Conservation (phyloP, 2,797 vertebrate genomes). For the Prionace glauca region DNA sequence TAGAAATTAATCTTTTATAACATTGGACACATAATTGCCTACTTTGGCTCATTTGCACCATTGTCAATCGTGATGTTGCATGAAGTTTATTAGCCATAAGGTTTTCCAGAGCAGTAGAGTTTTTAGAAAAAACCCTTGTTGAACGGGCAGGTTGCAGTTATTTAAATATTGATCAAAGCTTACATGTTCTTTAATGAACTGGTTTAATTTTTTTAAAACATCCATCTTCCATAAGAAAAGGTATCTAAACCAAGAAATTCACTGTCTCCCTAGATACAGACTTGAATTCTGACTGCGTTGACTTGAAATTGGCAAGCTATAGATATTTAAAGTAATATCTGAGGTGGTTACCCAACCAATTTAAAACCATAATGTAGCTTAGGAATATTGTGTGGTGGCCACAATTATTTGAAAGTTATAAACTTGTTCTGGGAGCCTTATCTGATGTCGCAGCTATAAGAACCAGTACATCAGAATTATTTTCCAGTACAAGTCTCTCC, state of each 20-base stretch:
- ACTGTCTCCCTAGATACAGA: neutral
- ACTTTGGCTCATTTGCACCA: neutral
- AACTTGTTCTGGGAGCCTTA: neutral
- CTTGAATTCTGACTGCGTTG: neutral
- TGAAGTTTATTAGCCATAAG: neutral
- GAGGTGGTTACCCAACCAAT: neutral
- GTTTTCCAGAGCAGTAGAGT: neutral
- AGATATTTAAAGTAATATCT: neutral
- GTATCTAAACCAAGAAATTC: neutral
- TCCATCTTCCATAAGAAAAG: neutral
- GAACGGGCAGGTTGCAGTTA: neutral
- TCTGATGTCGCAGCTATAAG: neutral
- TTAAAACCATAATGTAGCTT: neutral
- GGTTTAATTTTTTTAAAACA: neutral
- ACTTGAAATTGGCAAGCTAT: neutral
- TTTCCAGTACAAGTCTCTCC: neutral
- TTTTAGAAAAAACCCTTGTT: neutral
- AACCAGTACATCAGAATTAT: neutral
- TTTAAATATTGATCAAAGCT: neutral
- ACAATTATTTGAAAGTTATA: neutral
- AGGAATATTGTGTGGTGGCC: neutral
- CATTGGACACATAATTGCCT: neutral
- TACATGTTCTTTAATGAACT: neutral
- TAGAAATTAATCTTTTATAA: neutral
- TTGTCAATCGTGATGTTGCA: neutral